These are phyloP conservation scores for Coryphaenoides rupestris DNA, from an alignment of 2,113 vertebrate species.

Conservation along the genomic window DNA sequence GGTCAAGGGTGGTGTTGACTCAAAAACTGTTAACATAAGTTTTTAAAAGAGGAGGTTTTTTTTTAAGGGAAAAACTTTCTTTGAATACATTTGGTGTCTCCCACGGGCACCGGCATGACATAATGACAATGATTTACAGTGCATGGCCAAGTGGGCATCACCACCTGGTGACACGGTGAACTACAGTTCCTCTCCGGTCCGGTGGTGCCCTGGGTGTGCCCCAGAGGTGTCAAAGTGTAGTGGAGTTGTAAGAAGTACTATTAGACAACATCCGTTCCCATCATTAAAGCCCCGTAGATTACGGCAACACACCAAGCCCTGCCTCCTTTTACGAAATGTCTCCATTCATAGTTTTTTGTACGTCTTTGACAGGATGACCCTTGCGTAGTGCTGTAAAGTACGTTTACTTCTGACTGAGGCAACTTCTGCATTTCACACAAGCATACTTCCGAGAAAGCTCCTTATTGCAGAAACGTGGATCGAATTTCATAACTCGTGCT, in stretches of 20 bases:
- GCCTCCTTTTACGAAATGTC: conserved; percentile 15
- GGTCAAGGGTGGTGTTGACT: conserved; percentile 25
- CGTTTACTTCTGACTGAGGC: conserved; percentile 44
- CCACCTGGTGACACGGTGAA: too few relatives aligned
- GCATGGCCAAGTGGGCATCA: too few relatives aligned
- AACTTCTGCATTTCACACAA: conserved; percentile 34
- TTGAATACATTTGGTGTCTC: conserved; percentile 13
- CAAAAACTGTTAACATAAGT: conserved; percentile 21
- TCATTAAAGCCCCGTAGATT: conserved; percentile 22
- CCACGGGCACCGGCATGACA: not conserved
- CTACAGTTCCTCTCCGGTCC: not conserved
- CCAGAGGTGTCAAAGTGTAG: too few relatives aligned
- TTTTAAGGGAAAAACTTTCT: conserved; percentile 21
- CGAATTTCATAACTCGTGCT: too few relatives aligned
- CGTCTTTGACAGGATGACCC: conserved; percentile 32
- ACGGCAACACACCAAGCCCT: conserved; percentile 14
- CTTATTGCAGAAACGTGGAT: too few relatives aligned
- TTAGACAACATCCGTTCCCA: conserved; percentile 27
- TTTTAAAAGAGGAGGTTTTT: conserved; percentile 1
- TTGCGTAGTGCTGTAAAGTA: not conserved
- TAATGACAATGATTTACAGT: too few relatives aligned
- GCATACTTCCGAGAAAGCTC: too few relatives aligned
- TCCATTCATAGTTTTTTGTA: conserved; percentile 59
- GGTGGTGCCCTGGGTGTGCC: not conserved
- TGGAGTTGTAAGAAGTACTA: conserved; percentile 1